These are phyloP conservation scores for Ceratosolen fusciceps DNA, from an alignment of 1,140 invertebrate genomes.

Conservation along the genomic window DNA sequence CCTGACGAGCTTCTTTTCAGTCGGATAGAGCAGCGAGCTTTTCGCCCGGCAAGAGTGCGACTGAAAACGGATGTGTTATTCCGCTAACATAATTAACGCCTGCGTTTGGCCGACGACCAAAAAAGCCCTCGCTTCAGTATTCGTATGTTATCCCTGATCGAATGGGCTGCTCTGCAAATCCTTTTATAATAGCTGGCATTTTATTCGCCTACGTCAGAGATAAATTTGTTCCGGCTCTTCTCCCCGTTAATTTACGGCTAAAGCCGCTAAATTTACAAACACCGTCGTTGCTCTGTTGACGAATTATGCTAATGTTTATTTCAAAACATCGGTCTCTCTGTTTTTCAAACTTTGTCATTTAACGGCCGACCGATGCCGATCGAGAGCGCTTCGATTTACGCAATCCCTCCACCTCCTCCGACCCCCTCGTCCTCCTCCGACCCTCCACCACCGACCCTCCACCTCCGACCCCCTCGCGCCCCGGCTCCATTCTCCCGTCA, in stretches of 20 bases:
- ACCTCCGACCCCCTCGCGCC: no score
- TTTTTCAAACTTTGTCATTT: background rate
- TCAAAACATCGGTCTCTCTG: background rate
- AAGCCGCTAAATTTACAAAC: background rate
- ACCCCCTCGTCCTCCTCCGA: no score
- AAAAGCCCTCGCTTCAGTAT: background rate
- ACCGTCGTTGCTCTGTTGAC: background rate
- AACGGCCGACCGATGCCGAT: no score
- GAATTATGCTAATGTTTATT: background rate
- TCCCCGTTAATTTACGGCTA: background rate
- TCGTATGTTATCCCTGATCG: slow-evolving; percentile 9
- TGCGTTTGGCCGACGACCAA: slow-evolving; percentile 9
- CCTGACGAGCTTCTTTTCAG: no score
- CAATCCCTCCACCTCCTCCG: no score
- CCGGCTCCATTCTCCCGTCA: no score
- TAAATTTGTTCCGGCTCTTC: background rate
- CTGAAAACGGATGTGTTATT: slow-evolving; percentile 21
- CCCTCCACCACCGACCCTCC: no score
- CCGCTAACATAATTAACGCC: slow-evolving; percentile 1
- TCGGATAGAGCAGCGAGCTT: background rate
- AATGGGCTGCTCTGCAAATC: background rate
- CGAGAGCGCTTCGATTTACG: no score
- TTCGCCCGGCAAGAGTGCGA: background rate
- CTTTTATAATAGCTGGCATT: slow-evolving; percentile 9
- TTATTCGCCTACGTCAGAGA: background rate